phyloP scores from a whole-genome alignment of 64 coral and sea anemone genomes.

The Dendronephthya gigantea region DNA sequence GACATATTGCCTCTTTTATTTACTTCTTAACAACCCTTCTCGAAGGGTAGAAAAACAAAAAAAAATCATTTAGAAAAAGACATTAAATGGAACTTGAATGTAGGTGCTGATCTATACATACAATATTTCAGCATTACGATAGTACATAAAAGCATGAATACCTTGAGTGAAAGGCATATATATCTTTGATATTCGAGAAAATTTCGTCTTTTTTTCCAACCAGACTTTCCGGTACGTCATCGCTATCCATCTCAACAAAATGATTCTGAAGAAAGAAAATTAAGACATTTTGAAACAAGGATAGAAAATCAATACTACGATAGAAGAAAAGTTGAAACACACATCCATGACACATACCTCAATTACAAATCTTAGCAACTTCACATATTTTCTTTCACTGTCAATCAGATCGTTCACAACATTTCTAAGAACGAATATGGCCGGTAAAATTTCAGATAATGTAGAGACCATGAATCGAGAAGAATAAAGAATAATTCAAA shows the following conservation, averaged over 20 bases:
- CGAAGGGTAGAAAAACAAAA: neutral
- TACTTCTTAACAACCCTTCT: no score
- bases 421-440: slow-evolving; percentile 27
- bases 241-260: slow-evolving; percentile 70
- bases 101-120: no score
- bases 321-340: no score
- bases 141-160: neutral
- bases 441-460: no score
- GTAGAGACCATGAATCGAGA: no score
- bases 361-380: slow-evolving; percentile 52
- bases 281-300: neutral
- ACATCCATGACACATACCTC: no score
- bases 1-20: no score
- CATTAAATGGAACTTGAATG: no score
- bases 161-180: slow-evolving; percentile 78
- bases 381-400: slow-evolving; percentile 65
- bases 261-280: slow-evolving; percentile 51
- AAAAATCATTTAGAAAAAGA: no score
- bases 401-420: slow-evolving; percentile 64
- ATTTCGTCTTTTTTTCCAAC: slow-evolving; percentile 46
- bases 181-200: slow-evolving; percentile 81
- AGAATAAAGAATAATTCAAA: no score
- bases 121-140: neutral
- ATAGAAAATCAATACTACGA: neutral
- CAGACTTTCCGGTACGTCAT: slow-evolving; percentile 64